Conservation (phyloP, 2,113 vertebrate genomes). For the Lophotis ruficrista region DNA sequence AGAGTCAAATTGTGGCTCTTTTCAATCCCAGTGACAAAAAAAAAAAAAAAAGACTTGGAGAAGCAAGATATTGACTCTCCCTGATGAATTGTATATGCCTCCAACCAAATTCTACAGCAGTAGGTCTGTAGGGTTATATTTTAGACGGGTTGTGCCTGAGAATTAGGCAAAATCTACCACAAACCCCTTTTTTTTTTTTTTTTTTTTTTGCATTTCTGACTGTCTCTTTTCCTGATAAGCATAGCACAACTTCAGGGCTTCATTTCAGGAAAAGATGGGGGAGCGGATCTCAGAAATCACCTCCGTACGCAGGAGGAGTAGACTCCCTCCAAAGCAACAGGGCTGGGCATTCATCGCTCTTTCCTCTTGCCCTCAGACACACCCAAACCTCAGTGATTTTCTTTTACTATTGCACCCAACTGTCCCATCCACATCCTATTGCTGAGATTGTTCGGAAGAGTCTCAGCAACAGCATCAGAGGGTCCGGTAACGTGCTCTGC, state of each 20-base stretch:
- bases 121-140: accelerated
- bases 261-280: background rate
- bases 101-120: background rate
- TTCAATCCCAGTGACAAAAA: background rate
- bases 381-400: background rate
- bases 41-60: background rate
- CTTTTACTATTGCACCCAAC: background rate
- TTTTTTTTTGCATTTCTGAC: background rate
- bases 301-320: background rate
- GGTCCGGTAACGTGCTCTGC: accelerated
- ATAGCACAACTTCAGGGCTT: background rate
- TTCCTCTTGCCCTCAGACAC: background rate
- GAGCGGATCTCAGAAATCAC: background rate
- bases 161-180: background rate
- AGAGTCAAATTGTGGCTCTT: background rate
- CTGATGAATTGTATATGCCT: background rate
- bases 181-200: background rate
- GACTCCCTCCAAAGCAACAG: background rate
- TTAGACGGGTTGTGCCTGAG: background rate
- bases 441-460: background rate
- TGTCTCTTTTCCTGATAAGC: background rate
- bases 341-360: background rate
- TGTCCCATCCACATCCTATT: background rate
- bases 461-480: background rate
- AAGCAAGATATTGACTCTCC: background rate